These are phyloP conservation scores for Tragelaphus imberbis DNA, from an alignment of 2,113 vertebrate genomes.

Conservation along the genomic window DNA sequence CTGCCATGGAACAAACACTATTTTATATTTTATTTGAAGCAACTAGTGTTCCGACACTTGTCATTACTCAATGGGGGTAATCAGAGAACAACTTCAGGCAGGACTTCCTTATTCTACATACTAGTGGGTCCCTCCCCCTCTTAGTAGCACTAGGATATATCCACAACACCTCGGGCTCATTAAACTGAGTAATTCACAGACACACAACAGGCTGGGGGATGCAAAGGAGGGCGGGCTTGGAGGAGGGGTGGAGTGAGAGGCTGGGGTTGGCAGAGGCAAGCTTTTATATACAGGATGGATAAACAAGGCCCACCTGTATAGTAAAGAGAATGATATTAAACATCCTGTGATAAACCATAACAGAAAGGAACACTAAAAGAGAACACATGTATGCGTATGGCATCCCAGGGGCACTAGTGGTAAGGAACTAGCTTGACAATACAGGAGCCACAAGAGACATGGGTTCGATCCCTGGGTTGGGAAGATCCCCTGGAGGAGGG, in stretches of 20 bases:
- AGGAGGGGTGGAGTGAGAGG: not conserved
- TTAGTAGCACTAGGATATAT: not conserved
- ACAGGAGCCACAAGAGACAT: not conserved
- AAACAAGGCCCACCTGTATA: not conserved
- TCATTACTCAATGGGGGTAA: not conserved
- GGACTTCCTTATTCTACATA: not conserved
- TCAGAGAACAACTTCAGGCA: not conserved
- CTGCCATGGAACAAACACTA: not conserved
- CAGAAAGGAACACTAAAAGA: not conserved
- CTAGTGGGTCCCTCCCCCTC: not conserved
- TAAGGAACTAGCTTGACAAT: not conserved
- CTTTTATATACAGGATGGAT: not conserved
- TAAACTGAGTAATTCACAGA: not conserved
- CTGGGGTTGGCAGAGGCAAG: not conserved
- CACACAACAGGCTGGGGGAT: not conserved
- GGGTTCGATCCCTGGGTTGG: accelerated
- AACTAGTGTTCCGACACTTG: not conserved
- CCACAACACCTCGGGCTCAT: not conserved
- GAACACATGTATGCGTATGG: accelerated
- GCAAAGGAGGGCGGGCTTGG: not conserved
- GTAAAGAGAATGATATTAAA: not conserved
- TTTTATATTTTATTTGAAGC: not conserved
- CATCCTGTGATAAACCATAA: not conserved
- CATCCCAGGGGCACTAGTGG: not conserved
- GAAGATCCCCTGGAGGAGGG: not conserved